phyloP scores from a whole-genome alignment of 2,888 invertebrate genomes.

The Bugulina stolonifera region DNA sequence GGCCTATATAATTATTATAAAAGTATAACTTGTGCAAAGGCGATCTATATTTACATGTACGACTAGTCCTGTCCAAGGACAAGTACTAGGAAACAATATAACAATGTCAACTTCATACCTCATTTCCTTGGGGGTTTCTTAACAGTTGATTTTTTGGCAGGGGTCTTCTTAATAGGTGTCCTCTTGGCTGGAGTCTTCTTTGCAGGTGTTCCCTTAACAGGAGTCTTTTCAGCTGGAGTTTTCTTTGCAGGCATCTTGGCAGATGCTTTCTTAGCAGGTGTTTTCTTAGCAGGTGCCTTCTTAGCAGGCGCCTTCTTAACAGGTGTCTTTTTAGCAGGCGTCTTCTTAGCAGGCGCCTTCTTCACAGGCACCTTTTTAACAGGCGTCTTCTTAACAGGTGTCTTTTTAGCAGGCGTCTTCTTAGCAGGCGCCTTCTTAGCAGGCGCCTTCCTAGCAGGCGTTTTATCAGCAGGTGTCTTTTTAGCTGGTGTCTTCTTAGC shows the following conservation, averaged over 20 bases:
- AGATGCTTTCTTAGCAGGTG: not conserved
- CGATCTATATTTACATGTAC: too few relatives aligned
- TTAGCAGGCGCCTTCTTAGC: conserved; percentile 22
- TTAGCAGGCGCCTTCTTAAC: conserved; percentile 22
- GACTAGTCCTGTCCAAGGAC: too few relatives aligned
- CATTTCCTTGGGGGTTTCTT: too few relatives aligned
- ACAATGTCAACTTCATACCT: too few relatives aligned
- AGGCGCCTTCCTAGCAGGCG: conserved; percentile 13
- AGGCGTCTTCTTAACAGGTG: conserved; percentile 16
- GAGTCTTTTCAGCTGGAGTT: not conserved
- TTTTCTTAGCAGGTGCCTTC: conserved; percentile 20
- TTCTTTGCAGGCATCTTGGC: conserved; percentile 2
- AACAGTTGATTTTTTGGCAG: too few relatives aligned
- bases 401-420: conserved; percentile 10
- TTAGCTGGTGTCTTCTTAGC: conserved; percentile 21
- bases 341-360: not conserved
- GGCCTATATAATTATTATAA: too few relatives aligned
- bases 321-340: conserved; percentile 3
- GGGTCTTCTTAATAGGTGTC: not conserved
- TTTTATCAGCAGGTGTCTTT: conserved; percentile 15
- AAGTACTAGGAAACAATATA: too few relatives aligned
- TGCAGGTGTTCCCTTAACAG: not conserved
- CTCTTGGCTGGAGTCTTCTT: not conserved
- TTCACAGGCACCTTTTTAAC: not conserved
- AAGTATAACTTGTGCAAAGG: too few relatives aligned